Conservation (phyloP, 1,140 invertebrate species). For the Zaprionus taronus region DNA sequence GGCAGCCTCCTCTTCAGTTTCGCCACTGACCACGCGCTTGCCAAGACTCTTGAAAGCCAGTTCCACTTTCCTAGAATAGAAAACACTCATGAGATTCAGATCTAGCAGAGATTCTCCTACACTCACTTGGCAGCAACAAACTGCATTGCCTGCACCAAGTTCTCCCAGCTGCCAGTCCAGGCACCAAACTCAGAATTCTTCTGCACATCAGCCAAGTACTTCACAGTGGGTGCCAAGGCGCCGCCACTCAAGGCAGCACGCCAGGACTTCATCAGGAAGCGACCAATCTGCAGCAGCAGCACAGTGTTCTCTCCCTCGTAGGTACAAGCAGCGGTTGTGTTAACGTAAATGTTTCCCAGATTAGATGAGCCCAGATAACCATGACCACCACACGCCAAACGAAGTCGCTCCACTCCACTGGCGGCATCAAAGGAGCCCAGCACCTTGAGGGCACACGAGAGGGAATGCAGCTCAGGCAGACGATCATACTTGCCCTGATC, state of each 20-base stretch:
- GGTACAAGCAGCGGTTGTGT: constrained; percentile 93
- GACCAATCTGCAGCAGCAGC: constrained; percentile 93
- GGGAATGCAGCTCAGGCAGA: constrained; percentile 94
- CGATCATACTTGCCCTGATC: constrained; percentile 90
- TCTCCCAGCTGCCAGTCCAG: constrained; percentile 88
- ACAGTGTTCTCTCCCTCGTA: constrained; percentile 99
- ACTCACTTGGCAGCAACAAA: constrained; percentile 89
- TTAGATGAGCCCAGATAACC: constrained; percentile 95
- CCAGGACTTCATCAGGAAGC: constrained; percentile 91
- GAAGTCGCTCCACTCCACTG: constrained; percentile 90
- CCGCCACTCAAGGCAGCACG: constrained; percentile 86
- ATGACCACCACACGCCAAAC: constrained; percentile 96
- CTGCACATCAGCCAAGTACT: constrained; percentile 86
- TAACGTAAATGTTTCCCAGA: constrained; percentile 91
- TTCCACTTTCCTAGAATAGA: constrained; percentile 88
- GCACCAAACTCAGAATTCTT: constrained; percentile 77
- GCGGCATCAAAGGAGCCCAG: constrained; percentile 90
- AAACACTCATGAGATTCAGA: neutral
- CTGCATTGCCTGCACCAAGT: constrained; percentile 88
- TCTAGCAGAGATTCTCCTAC: too few relatives aligned
- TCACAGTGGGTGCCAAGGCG: constrained; percentile 87
- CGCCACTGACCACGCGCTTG: constrained; percentile 86
- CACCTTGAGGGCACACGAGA: constrained; percentile 96
- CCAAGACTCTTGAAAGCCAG: constrained; percentile 88
- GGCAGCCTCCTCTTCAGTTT: constrained; percentile 91